Evolutionary conservation across 2,113 vertebrate species (phyloP).

Genomic region (Eleginops maclovinus): DNA sequence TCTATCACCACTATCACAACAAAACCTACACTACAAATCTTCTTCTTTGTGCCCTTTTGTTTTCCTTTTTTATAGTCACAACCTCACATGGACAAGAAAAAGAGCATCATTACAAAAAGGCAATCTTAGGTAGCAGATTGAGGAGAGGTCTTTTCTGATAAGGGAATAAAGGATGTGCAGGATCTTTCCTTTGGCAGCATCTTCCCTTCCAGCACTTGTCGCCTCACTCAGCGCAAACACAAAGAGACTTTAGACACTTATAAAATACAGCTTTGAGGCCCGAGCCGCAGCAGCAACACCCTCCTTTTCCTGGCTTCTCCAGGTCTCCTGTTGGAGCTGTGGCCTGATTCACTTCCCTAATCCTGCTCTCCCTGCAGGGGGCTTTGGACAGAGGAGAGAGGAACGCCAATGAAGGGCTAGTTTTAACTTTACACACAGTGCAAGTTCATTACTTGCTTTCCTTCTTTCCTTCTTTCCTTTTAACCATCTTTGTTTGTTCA

Average conservation of each 20-base stretch:
- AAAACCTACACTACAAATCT: not conserved
- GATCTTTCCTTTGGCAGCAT: constrained; percentile 11
- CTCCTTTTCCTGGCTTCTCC: not conserved
- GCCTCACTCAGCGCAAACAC: not conserved
- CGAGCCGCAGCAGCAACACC: not conserved
- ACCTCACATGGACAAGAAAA: not conserved
- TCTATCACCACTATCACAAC: not conserved
- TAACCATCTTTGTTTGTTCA: not conserved
- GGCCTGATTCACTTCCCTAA: constrained; percentile 53
- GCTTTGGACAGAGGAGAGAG: constrained; percentile 8
- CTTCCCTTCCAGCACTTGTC: constrained; percentile 22
- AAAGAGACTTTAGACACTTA: constrained; percentile 23
- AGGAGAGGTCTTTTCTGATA: constrained; percentile 27
- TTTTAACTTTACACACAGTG: constrained; percentile 19
- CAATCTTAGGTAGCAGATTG: constrained; percentile 32
- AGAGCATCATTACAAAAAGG: constrained; percentile 14
- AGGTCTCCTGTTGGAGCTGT: constrained; percentile 16
- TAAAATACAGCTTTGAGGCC: constrained; percentile 34
- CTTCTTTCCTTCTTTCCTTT: not conserved
- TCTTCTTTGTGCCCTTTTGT: not conserved
- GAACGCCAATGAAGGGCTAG: constrained; percentile 29
- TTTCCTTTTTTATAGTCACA: not conserved
- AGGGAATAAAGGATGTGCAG: constrained; percentile 25
- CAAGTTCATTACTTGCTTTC: constrained; percentile 1
- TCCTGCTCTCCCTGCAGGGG: constrained; percentile 38